Conservation (phyloP, 1,140 invertebrate species). For the Polypedilum vanderplanki region DNA sequence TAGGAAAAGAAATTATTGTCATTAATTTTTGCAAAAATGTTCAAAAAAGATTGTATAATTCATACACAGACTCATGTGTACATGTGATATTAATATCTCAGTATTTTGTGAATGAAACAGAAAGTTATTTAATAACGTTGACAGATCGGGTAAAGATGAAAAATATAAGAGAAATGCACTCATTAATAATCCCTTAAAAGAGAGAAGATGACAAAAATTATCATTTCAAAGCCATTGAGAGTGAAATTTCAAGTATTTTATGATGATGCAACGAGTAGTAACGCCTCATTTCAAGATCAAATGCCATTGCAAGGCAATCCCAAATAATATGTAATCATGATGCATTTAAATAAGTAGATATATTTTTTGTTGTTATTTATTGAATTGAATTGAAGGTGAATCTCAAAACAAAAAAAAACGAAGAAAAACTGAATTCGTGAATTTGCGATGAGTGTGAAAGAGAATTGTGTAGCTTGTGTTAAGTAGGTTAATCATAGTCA, state of each 20-base stretch:
- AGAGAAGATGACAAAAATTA: too few relatives aligned
- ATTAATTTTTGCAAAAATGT: not conserved
- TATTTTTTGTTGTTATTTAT: not conserved
- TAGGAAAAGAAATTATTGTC: slow-evolving; percentile 35
- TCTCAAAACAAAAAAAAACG: not conserved
- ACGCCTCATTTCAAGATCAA: slow-evolving; percentile 26
- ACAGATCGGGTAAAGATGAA: not conserved
- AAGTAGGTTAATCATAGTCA: slow-evolving; percentile 25
- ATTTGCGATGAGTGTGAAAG: not conserved
- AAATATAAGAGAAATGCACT: too few relatives aligned
- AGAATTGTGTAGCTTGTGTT: not conserved
- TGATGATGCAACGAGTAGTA: not conserved
- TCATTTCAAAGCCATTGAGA: too few relatives aligned
- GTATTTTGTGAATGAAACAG: not conserved
- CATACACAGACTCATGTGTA: not conserved
- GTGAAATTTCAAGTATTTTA: not conserved
- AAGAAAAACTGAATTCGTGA: not conserved
- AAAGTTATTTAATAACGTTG: not conserved
- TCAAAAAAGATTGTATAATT: not conserved
- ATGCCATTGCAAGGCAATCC: slow-evolving; percentile 23
- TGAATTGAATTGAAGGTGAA: not conserved
- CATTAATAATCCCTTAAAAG: too few relatives aligned
- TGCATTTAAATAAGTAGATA: not conserved
- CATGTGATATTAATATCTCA: not conserved
- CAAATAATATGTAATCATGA: not conserved